These are phyloP conservation scores for Drosophila santomea DNA, from an alignment of 1,140 invertebrate species.

Conservation along the genomic window DNA sequence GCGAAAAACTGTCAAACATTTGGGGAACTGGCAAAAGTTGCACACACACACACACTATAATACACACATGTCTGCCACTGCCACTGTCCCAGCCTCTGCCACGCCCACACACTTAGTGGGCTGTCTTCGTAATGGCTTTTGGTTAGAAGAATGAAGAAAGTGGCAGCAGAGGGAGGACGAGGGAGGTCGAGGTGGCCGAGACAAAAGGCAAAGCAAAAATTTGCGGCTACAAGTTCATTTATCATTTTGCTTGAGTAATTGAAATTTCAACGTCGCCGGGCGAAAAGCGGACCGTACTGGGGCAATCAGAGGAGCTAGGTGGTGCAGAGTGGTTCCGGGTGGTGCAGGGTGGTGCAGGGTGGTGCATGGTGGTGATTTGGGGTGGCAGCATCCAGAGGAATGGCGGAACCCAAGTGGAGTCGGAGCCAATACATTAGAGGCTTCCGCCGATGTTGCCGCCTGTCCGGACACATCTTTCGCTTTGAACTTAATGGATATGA, in stretches of 20 bases:
- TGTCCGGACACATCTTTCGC: slow-evolving; percentile 70
- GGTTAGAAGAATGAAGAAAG: slow-evolving; percentile 21
- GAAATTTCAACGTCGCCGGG: slow-evolving; percentile 73
- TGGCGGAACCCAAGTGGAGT: slow-evolving; percentile 24
- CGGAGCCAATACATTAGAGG: slow-evolving; percentile 75
- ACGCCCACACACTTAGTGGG: slow-evolving; percentile 80
- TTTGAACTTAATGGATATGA: slow-evolving; percentile 83
- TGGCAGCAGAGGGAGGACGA: neutral
- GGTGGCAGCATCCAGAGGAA: slow-evolving; percentile 15
- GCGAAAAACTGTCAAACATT: slow-evolving; percentile 48
- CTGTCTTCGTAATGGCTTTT: slow-evolving; percentile 79
- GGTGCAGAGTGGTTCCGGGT: slow-evolving; percentile 7
- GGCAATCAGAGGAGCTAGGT: slow-evolving; percentile 59
- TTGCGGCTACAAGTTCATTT: slow-evolving; percentile 81
- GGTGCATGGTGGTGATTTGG: neutral
- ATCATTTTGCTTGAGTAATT: slow-evolving; percentile 82
- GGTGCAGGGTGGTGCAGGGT: neutral
- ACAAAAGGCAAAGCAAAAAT: slow-evolving; percentile 75
- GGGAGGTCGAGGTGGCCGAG: slow-evolving; percentile 13
- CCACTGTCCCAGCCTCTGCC: slow-evolving; percentile 13
- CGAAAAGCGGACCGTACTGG: slow-evolving; percentile 17
- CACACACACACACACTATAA: slow-evolving; percentile 27
- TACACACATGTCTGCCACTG: slow-evolving; percentile 39
- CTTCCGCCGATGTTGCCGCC: slow-evolving; percentile 34
- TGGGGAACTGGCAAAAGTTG: slow-evolving; percentile 34